Evolutionary conservation across 2,888 invertebrate genomes (phyloP).

Genomic region (Spisula subtruncata): DNA sequence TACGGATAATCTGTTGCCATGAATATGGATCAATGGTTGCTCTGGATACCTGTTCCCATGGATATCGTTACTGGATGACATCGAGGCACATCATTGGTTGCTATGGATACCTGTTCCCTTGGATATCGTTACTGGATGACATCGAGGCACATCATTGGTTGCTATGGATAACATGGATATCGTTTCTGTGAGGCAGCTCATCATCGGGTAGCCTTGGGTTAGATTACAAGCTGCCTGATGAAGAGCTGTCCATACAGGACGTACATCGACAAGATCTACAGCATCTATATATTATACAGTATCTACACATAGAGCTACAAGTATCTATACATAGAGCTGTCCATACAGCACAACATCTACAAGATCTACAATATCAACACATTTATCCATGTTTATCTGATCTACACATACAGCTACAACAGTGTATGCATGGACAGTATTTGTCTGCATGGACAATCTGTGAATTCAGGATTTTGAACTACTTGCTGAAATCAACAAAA

Average conservation of each 20-base stretch:
- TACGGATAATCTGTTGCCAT: no score
- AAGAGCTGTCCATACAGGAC: conserved; percentile 86
- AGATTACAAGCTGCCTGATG: conserved; percentile 87
- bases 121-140: background rate
- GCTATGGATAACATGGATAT: conserved; percentile 14
- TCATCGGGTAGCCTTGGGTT: conserved; percentile 85
- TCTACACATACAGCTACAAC: background rate
- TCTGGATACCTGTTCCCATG: conserved; percentile 8
- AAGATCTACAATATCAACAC: background rate
- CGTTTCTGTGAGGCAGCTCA: conserved; percentile 79
- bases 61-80: background rate
- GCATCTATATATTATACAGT: background rate
- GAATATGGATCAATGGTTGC: background rate
- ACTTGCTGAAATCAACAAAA: no score
- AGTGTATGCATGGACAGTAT: no score
- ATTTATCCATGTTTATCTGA: background rate
- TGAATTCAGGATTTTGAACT: no score
- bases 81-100: background rate
- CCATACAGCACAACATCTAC: background rate
- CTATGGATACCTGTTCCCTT: conserved; percentile 8
- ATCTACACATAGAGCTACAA: background rate
- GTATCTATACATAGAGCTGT: background rate
- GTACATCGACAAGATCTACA: background rate
- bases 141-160: background rate
- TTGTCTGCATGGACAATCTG: no score